Evolutionary conservation across 2,888 invertebrate species (phyloP).

Genomic region (Tiliacea citrago): DNA sequence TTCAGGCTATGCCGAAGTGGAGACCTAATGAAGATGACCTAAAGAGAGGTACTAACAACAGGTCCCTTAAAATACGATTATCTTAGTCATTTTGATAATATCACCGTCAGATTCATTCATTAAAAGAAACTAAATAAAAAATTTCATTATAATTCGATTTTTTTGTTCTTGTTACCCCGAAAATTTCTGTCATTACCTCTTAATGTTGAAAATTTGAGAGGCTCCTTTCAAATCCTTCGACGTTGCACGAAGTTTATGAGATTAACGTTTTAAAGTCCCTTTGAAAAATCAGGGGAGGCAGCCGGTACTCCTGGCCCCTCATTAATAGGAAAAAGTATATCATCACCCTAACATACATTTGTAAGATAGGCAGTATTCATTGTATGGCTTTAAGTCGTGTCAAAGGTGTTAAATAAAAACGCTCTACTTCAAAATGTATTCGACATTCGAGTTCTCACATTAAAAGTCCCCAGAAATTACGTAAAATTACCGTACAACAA

Average conservation of each 20-base stretch:
- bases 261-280: slow-evolving; percentile 56
- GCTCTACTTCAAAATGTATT: not conserved
- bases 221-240: slow-evolving; percentile 38
- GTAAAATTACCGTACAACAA: no score
- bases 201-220: slow-evolving; percentile 35
- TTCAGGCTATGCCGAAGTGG: no score
- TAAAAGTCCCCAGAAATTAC: not conserved
- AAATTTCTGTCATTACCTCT: slow-evolving; percentile 28
- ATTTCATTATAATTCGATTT: not conserved
- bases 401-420: slow-evolving; percentile 14
- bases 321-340: slow-evolving; percentile 46
- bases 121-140: not conserved
- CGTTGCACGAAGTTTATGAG: slow-evolving; percentile 54
- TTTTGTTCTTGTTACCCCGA: not conserved
- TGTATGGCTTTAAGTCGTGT: not conserved
- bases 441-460: not conserved
- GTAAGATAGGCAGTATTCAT: slow-evolving; percentile 25
- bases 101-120: not conserved
- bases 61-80: not conserved
- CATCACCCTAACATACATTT: slow-evolving; percentile 26
- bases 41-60: not conserved
- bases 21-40: not conserved
- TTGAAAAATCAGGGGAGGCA: slow-evolving; percentile 59
- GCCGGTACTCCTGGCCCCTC: slow-evolving; percentile 31
- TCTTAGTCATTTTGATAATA: not conserved